phyloP scores from a whole-genome alignment of 2,888 invertebrate genomes.

The Dolomedes plantarius region DNA sequence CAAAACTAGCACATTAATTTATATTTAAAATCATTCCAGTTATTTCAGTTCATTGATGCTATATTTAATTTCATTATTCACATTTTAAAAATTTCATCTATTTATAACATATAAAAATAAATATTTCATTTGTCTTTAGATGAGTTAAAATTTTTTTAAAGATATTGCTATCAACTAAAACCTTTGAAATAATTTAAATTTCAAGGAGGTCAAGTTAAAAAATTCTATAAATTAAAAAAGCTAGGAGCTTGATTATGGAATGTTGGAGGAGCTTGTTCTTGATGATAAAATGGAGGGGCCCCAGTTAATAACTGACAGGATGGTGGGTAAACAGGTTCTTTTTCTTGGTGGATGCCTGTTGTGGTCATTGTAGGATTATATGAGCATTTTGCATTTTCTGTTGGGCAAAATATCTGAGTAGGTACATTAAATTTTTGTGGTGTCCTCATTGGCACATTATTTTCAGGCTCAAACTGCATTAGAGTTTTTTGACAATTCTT shows the following conservation, averaged over 20 bases:
- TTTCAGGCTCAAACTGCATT: slow-evolving; percentile 29
- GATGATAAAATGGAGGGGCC: slow-evolving; percentile 42
- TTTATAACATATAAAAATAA: too few species aligned
- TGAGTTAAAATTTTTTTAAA: too few species aligned
- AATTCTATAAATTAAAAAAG: slow-evolving; percentile 48
- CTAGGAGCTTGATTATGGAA: slow-evolving; percentile 64
- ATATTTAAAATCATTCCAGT: too few species aligned
- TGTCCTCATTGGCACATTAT: slow-evolving; percentile 35
- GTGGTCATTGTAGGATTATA: slow-evolving; percentile 44
- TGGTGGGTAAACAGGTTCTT: slow-evolving; percentile 50
- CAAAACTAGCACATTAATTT: too few species aligned
- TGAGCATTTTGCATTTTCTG: slow-evolving; percentile 61
- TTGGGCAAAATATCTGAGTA: slow-evolving; percentile 45
- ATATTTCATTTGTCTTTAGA: too few species aligned
- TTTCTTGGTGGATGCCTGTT: slow-evolving; percentile 44
- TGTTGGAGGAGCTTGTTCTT: slow-evolving; percentile 47
- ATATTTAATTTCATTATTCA: too few species aligned
- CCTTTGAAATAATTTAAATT: too few species aligned
- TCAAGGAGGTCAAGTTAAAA: too few species aligned
- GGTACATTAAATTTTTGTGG: slow-evolving; percentile 53
- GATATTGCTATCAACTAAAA: too few species aligned
- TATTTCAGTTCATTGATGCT: too few species aligned
- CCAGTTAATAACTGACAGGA: slow-evolving; percentile 49
- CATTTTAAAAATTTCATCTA: too few species aligned
- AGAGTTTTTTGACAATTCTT: slow-evolving; percentile 29